Base-by-base conservation (phyloP, 2,888 invertebrate species). In the Plebejus melissa region DNA sequence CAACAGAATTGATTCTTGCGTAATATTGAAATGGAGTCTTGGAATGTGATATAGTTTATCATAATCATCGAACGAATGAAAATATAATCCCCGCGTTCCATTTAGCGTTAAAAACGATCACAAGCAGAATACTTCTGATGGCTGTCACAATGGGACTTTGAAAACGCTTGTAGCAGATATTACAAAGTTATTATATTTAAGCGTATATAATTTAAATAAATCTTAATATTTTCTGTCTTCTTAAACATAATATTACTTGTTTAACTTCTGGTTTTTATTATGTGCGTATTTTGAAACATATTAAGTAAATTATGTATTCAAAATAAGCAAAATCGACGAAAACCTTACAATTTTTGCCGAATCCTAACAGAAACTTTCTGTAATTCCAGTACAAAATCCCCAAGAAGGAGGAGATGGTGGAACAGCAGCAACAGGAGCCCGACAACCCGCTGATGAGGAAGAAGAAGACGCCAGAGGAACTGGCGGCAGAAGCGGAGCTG, bases 391-490 rank as follows among this genome's bases (percentile, higher is more conserved):
- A 99, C 94, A 99, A 99, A 94, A 98, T 99, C 94, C 98, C 98
- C 92, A 99, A 99, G 95, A 98, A 98, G 90, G 98, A 99, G 88
- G 98, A 98, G 90, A 95, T 97, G 83, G 96, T 97, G 84, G 97
- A 97, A 85, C 96, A 96, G 85, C 96, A 96, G 87, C 96, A 96
- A 80, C 96, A 96, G 84, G 98, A 98, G 92, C 97, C 97, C 81
- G 97, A 97, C 84, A 98, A 98, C 91, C 98, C 98, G 76, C 95
- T 99, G 85, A 99, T 99, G 97, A 97, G 99, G 90, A 98, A 98
- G 95, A 99, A 99, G 95, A 99, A 99, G 94, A 99, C 99, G 78
- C 99, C 99, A 0, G 99, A 99, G 90, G 99, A 99, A 89, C 93
- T 99, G 85, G 99, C 99, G 77, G 97, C 98, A 71, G 99, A 99